Percentiles rank a stretch among this genome's conserved stretches.
These are phyloP conservation scores for Pararge aegeria DNA, from an alignment of 1,140 invertebrate species.

Conservation along the genomic window DNA sequence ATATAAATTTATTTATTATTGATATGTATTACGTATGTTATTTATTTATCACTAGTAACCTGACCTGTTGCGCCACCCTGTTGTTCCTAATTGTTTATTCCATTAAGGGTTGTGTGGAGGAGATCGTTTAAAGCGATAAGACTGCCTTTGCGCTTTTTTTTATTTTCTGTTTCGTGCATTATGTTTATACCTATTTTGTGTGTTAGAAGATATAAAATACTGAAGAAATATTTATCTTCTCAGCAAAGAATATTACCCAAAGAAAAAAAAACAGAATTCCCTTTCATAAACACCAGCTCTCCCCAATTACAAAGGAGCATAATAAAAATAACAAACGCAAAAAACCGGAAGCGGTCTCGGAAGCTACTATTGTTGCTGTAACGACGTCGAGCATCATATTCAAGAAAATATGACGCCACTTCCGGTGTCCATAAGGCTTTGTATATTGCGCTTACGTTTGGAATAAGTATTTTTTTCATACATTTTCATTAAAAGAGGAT, in stretches of 20 bases:
- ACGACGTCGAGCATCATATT: conserved; percentile 30
- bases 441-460: conserved; percentile 3
- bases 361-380: conserved; percentile 35
- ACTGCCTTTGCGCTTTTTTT: no score
- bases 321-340: conserved; percentile 38
- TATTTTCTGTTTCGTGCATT: no score
- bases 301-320: conserved; percentile 29
- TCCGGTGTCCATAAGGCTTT: conserved; percentile 26
- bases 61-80: no score
- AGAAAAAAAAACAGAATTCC: background rate
- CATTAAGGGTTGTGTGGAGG: no score
- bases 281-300: background rate
- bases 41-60: no score
- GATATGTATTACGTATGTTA: no score
- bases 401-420: conserved; percentile 42
- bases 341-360: conserved; percentile 34
- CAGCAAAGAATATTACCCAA: background rate
- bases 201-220: background rate
- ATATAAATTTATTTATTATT: no score
- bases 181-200: no score
- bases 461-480: conserved; percentile 1
- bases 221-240: background rate
- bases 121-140: no score
- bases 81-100: no score
- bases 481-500: background rate